phyloP scores from a whole-genome alignment of 2,797 vertebrate genomes.

The Platalea minor region DNA sequence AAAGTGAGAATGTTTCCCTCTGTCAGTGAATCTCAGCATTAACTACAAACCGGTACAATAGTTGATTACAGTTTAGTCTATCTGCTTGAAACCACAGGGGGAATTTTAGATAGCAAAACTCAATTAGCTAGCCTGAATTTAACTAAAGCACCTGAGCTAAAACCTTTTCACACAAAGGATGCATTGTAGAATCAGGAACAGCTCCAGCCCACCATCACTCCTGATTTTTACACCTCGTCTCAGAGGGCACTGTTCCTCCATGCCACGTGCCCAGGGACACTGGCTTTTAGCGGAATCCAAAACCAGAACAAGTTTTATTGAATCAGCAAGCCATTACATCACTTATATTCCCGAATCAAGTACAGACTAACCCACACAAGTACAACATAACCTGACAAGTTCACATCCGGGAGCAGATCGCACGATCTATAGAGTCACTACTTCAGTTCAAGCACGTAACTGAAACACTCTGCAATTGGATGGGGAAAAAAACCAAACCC shows the following conservation, averaged over 20 bases:
- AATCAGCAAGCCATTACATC: background rate
- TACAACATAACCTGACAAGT: background rate
- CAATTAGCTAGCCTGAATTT: background rate
- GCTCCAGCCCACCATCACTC: background rate
- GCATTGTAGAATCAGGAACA: background rate
- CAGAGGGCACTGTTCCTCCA: background rate
- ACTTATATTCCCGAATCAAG: background rate
- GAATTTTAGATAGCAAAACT: constrained; percentile 25
- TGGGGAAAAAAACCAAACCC: background rate
- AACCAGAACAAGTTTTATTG: background rate
- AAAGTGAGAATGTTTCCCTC: background rate
- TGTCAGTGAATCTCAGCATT: background rate
- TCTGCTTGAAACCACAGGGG: background rate
- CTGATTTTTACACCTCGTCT: background rate
- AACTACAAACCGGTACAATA: background rate
- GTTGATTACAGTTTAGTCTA: background rate
- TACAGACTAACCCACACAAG: background rate
- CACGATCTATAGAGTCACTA: background rate
- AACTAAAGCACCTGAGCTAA: constrained; percentile 4
- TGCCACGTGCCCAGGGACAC: rapidly evolving
- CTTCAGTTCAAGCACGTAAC: background rate
- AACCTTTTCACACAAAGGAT: background rate
- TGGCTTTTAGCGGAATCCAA: background rate
- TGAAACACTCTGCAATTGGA: background rate
- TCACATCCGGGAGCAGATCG: background rate